Conservation (phyloP, 2,888 invertebrate species). For the Drosophila acutilabella region DNA sequence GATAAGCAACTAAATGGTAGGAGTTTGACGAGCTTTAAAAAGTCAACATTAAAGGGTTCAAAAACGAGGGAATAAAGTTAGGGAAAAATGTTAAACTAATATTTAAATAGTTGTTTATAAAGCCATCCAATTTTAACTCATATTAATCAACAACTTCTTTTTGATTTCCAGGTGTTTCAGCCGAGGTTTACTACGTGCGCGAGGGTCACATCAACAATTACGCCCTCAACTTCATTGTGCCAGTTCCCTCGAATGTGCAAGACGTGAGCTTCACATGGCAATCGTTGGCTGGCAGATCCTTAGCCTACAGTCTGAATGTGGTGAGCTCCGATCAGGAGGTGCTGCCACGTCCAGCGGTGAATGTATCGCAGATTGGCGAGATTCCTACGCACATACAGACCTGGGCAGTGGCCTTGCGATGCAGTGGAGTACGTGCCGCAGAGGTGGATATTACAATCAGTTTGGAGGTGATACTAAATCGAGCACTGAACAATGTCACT, state of each 20-base stretch:
- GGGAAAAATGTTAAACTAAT: neutral
- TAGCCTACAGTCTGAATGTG: slow-evolving; percentile 93
- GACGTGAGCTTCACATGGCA: slow-evolving; percentile 97
- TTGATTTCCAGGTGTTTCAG: slow-evolving; percentile 89
- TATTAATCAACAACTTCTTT: neutral
- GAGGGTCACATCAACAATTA: slow-evolving; percentile 96
- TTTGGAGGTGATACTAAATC: slow-evolving; percentile 92
- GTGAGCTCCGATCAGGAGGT: slow-evolving; percentile 91
- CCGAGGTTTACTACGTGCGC: slow-evolving; percentile 95
- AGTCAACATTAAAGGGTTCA: neutral
- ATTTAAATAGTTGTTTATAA: no score
- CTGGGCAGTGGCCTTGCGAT: slow-evolving; percentile 92
- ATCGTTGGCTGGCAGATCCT: slow-evolving; percentile 91
- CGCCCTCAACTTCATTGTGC: slow-evolving; percentile 94
- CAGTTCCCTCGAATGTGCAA: slow-evolving; percentile 93
- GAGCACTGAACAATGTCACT: slow-evolving; percentile 88
- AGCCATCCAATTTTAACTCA: no score
- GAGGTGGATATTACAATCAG: slow-evolving; percentile 94
- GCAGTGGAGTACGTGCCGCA: slow-evolving; percentile 91
- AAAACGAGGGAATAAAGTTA: neutral
- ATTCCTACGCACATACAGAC: slow-evolving; percentile 92
- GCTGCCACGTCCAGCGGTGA: slow-evolving; percentile 91
- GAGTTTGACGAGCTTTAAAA: neutral
- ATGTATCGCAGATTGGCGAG: slow-evolving; percentile 92
- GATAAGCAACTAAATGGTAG: neutral